Evolutionary conservation across 30 jellyfish, hydroid and myxozoan genomes (phyloP).

Genomic region (Hydractinia symbiolongicarpus): DNA sequence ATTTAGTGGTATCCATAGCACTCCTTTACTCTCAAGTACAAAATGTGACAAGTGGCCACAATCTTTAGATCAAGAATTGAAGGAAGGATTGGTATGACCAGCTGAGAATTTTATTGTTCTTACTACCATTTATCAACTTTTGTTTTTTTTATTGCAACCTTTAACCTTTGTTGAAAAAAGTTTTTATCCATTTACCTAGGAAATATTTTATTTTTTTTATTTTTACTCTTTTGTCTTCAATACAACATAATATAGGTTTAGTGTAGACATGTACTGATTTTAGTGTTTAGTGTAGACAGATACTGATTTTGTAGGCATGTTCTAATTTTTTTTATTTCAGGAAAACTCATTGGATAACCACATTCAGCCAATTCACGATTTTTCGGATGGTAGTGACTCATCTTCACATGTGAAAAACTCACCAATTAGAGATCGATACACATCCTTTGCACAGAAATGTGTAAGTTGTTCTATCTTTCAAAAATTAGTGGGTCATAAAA

Average conservation of each 20-base stretch:
- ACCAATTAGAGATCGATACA: constrained; percentile 23
- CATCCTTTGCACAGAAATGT: constrained; percentile 67
- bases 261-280: no score
- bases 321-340: no score
- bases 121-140: background rate
- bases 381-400: constrained; percentile 33
- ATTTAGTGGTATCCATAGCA: constrained; percentile 19
- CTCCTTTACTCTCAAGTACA: constrained; percentile 29
- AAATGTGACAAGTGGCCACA: constrained; percentile 26
- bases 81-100: constrained; percentile 50
- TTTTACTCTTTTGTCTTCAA: no score
- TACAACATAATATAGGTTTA: no score
- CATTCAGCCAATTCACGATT: background rate
- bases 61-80: constrained; percentile 56
- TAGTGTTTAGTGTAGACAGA: no score
- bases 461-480: constrained; percentile 31
- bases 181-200: no score
- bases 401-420: constrained; percentile 19
- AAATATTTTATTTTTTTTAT: no score
- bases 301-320: no score
- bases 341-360: no score
- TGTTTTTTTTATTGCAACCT: no score
- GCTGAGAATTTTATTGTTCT: background rate
- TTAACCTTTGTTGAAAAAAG: no score
- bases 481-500: no score